phyloP scores from a whole-genome alignment of 92 coral and sea anemone genomes.

The Galaxea fascicularis region DNA sequence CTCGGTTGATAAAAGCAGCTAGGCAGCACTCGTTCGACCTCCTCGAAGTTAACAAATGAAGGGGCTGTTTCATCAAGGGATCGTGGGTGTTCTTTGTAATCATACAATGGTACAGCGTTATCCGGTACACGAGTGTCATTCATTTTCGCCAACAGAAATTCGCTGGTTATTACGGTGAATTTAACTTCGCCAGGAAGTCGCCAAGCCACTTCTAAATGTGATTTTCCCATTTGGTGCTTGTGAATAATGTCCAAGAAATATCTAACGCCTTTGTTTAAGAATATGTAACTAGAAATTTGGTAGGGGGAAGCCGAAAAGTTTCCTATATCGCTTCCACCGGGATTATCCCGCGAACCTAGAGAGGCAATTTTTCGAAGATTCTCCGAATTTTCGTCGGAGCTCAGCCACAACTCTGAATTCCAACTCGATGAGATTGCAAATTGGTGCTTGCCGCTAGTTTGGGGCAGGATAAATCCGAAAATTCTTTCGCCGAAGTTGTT shows the following conservation, averaged over 20 bases:
- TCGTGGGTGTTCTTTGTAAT: constrained; percentile 44
- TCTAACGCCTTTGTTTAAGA: constrained; percentile 40
- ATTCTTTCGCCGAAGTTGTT: constrained; percentile 85
- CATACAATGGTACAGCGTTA: constrained; percentile 51
- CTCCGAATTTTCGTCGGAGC: constrained; percentile 58
- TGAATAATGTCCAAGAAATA: constrained; percentile 85
- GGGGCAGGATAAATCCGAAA: constrained; percentile 85
- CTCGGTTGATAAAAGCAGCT: constrained; percentile 89
- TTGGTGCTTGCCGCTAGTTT: constrained; percentile 67
- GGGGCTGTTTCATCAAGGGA: constrained; percentile 39
- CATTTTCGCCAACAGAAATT: constrained; percentile 51
- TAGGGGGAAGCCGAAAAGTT: constrained; percentile 51
- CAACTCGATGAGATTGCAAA: constrained; percentile 87
- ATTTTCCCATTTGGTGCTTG: constrained; percentile 69
- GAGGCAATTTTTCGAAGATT: constrained; percentile 75
- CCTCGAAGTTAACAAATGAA: constrained; percentile 52
- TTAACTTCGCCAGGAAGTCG: constrained; percentile 44
- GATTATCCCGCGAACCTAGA: constrained; percentile 57
- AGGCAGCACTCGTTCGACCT: constrained; percentile 53
- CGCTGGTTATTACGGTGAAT: constrained; percentile 68
- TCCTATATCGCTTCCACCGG: constrained; percentile 40
- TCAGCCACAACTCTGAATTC: constrained; percentile 93
- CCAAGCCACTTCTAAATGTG: constrained; percentile 87
- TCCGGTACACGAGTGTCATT: constrained; percentile 72
- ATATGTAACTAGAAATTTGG: constrained; percentile 71